These are phyloP conservation scores for Benitochromis conjunctus DNA, from an alignment of 2,113 vertebrate genomes.

Conservation along the genomic window DNA sequence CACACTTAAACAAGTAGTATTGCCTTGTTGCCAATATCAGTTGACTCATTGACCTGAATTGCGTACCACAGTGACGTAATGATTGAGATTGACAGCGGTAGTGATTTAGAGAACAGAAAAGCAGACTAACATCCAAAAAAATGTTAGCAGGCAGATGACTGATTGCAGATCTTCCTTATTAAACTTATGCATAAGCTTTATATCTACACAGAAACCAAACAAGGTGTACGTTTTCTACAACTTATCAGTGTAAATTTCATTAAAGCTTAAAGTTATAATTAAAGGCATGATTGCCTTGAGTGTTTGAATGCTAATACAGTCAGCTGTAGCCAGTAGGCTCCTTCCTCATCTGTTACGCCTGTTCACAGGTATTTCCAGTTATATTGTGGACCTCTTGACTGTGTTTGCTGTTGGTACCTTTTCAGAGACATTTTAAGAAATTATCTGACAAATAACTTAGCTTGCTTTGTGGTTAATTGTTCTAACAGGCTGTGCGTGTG, in stretches of 20 bases:
- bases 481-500: background rate
- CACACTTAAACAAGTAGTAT: background rate
- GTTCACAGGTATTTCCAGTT: background rate
- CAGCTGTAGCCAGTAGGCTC: background rate
- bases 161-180: background rate
- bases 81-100: background rate
- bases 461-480: background rate
- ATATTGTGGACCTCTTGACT: background rate
- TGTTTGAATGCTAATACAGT: background rate
- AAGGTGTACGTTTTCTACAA: background rate
- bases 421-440: background rate
- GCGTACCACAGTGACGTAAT: background rate
- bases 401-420: background rate
- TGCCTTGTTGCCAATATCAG: background rate
- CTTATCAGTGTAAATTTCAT: background rate
- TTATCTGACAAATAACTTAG: background rate
- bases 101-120: background rate
- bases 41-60: background rate
- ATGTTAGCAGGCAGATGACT: background rate
- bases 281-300: background rate
- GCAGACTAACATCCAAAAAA: background rate
- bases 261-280: background rate
- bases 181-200: background rate
- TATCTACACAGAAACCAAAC: background rate
- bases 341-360: background rate